Conservation (phyloP, 2,888 invertebrate species). For the Punctoribates punctum region DNA sequence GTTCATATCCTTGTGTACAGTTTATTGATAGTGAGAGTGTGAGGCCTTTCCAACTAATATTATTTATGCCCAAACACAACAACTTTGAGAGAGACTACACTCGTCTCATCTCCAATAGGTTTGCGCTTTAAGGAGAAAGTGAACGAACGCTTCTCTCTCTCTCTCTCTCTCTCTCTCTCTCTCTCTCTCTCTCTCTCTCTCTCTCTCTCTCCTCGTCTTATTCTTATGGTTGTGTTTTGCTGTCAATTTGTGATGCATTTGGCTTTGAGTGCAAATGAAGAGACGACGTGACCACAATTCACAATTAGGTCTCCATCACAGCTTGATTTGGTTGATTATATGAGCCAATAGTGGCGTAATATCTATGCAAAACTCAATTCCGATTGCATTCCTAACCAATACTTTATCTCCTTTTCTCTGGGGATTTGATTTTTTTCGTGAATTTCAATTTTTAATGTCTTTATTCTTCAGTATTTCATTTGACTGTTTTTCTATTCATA, state of each 20-base stretch:
- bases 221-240: conserved; percentile 23
- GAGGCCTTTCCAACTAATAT: background rate
- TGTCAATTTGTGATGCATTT: conserved; percentile 37
- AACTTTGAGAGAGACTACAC: background rate
- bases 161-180: conserved; percentile 31
- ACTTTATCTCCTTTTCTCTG: background rate
- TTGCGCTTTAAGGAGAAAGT: background rate
- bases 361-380: background rate
- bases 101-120: background rate
- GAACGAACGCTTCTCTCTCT: conserved; percentile 1
- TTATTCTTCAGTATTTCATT: background rate
- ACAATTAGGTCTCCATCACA: conserved; percentile 21
- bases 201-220: conserved; percentile 24
- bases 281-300: conserved; percentile 31
- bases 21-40: background rate
- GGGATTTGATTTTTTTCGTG: conserved; percentile 17
- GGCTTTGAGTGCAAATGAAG: background rate
- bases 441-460: conserved; percentile 32
- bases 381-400: conserved; percentile 9
- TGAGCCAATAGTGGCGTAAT: conserved; percentile 20
- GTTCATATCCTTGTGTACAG: conserved; percentile 10
- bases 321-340: conserved; percentile 17
- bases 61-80: conserved; percentile 16
- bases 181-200: conserved; percentile 33
- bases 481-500: background rate